Evolutionary conservation across 2,888 invertebrate species (phyloP).

Genomic region (Thereva nobilitata): DNA sequence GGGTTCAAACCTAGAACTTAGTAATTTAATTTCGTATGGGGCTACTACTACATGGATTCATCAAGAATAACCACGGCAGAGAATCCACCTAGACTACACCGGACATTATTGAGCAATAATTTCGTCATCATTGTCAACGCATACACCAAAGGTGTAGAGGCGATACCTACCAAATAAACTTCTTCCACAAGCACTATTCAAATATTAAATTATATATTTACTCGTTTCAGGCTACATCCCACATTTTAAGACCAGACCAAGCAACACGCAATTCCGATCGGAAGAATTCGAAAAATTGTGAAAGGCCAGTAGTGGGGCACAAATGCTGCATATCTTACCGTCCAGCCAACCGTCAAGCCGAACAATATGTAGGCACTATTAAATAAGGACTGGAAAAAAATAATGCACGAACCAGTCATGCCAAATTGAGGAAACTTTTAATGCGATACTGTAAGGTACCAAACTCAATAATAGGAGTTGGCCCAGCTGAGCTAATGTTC

Average conservation of each 20-base stretch:
- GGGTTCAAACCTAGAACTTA: too few species aligned
- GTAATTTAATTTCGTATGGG: too few species aligned
- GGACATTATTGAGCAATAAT: background rate
- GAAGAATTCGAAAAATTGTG: too few species aligned
- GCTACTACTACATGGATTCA: background rate
- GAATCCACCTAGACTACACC: background rate
- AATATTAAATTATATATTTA: background rate
- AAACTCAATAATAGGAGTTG: background rate
- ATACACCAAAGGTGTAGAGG: background rate
- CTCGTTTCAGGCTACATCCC: background rate
- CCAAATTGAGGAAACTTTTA: too few species aligned
- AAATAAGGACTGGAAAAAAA: conserved; percentile 25
- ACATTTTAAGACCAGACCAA: background rate
- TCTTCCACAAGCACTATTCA: background rate
- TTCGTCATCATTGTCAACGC: background rate
- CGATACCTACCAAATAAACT: too few species aligned
- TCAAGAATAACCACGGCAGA: background rate
- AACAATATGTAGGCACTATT: conserved; percentile 42
- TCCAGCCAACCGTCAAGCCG: conserved; percentile 42
- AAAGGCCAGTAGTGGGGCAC: background rate
- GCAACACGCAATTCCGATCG: background rate
- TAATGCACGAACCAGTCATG: background rate
- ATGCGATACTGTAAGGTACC: background rate
- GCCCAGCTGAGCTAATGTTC: background rate
- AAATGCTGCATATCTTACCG: conserved; percentile 37